A percentile compares a stretch with the other conserved stretches of the same genome.
phyloP scores from a whole-genome alignment of 2,113 vertebrate genomes.

The Perca schrenkii region DNA sequence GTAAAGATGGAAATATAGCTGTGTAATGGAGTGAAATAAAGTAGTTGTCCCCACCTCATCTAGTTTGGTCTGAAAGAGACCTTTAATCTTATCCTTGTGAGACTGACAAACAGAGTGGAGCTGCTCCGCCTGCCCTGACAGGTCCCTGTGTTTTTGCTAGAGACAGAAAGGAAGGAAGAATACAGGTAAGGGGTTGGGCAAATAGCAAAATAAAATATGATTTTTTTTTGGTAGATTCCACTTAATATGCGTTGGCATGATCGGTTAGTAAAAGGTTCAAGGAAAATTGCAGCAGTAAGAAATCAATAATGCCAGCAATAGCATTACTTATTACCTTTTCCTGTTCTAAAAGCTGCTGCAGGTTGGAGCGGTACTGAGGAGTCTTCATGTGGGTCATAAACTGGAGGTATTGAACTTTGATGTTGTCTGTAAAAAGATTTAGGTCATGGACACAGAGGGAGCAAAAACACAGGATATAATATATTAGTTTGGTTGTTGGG shows the following conservation, averaged over 20 bases:
- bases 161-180: background rate
- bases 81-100: constrained; percentile 94
- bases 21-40: background rate
- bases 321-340: constrained; percentile 89
- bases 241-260: background rate
- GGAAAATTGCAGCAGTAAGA: background rate
- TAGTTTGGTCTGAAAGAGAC: constrained; percentile 95
- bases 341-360: constrained; percentile 95
- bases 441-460: background rate
- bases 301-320: background rate
- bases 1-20: background rate
- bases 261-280: background rate
- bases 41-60: constrained; percentile 88
- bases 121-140: constrained; percentile 92
- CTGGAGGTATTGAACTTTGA: constrained; percentile 97
- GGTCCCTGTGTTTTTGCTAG: constrained; percentile 92
- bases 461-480: background rate
- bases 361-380: constrained; percentile 93
- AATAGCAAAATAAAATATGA: background rate
- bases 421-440: constrained; percentile 87
- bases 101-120: constrained; percentile 92
- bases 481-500: background rate
- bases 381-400: constrained; percentile 97
- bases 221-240: background rate
- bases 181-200: background rate